Conservation (phyloP, 1,140 invertebrate species). For the Leptestheria dahalacensis region DNA sequence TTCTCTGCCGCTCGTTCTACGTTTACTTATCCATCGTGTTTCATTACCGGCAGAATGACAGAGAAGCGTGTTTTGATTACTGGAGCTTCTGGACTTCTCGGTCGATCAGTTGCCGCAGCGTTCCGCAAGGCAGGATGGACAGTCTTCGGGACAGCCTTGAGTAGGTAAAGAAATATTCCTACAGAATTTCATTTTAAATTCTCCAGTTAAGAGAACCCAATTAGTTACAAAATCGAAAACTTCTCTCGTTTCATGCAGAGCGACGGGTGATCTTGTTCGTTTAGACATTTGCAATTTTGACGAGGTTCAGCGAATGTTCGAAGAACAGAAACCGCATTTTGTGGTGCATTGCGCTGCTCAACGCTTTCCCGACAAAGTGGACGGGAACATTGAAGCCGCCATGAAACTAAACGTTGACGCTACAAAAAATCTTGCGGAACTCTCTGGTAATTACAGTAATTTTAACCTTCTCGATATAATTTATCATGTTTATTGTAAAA, state of each 20-base stretch:
- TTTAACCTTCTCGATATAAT: neutral
- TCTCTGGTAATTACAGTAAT: constrained; percentile 28
- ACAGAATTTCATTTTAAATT: neutral
- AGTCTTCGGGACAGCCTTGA: constrained; percentile 31
- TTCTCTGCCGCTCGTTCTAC: neutral
- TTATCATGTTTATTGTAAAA: constrained; percentile 1
- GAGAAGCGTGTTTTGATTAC: constrained; percentile 29
- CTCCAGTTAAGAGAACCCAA: neutral
- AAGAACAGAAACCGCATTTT: constrained; percentile 30
- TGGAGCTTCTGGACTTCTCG: constrained; percentile 36
- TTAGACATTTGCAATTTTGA: constrained; percentile 29
- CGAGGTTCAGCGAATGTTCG: constrained; percentile 25
- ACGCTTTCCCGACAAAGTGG: constrained; percentile 35
- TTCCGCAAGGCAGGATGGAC: constrained; percentile 28
- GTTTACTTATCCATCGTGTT: neutral
- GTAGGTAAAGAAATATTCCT: constrained; percentile 23
- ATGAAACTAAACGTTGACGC: constrained; percentile 32
- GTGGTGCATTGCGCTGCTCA: constrained; percentile 40
- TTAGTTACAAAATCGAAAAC: constrained; percentile 1
- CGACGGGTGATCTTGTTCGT: constrained; percentile 23
- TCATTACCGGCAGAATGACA: neutral
- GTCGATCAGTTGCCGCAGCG: constrained; percentile 28
- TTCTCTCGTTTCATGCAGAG: constrained; percentile 18
- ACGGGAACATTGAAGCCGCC: constrained; percentile 30
- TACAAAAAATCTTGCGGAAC: constrained; percentile 29